Conservation (phyloP, 2,797 vertebrate genomes). For the Helarctos malayanus region DNA sequence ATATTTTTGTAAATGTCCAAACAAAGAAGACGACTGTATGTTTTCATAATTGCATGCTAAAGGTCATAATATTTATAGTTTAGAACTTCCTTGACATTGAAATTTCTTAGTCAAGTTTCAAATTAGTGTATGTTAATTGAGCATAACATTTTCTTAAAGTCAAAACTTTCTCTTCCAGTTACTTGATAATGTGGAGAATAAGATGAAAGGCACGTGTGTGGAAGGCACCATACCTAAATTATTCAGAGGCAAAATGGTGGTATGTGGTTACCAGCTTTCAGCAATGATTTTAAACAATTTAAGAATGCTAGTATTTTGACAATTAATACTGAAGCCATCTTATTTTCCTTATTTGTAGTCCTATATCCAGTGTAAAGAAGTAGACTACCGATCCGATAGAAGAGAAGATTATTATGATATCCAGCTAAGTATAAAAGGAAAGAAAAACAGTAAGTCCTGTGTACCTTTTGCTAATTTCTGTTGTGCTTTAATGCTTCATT, state of each 20-base stretch:
- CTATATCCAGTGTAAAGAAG: conserved; percentile 99
- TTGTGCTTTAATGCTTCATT: background rate
- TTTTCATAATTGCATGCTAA: conserved; percentile 85
- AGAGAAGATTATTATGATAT: conserved; percentile 99
- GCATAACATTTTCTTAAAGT: background rate
- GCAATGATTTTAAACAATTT: background rate
- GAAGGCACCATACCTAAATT: conserved; percentile 99
- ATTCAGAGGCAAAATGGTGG: conserved; percentile 99
- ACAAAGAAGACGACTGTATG: conserved; percentile 72
- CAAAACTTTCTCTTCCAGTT: conserved; percentile 91
- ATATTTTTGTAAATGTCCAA: conserved; percentile 80
- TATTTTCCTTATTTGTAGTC: conserved; percentile 90
- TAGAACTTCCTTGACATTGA: conserved; percentile 73
- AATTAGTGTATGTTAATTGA: background rate
- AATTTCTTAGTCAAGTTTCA: conserved; percentile 59
- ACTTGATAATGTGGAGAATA: conserved; percentile 99
- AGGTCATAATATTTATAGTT: conserved; percentile 76
- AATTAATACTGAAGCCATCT: background rate
- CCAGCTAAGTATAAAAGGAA: conserved; percentile 99
- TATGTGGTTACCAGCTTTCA: conserved; percentile 88
- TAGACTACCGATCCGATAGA: conserved; percentile 98
- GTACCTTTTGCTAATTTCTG: background rate
- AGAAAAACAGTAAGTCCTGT: conserved; percentile 97
- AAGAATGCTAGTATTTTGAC: background rate
- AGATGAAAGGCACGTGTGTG: conserved; percentile 99